Conservation (phyloP, 2,888 invertebrate species). For the Ophion obscuratus region DNA sequence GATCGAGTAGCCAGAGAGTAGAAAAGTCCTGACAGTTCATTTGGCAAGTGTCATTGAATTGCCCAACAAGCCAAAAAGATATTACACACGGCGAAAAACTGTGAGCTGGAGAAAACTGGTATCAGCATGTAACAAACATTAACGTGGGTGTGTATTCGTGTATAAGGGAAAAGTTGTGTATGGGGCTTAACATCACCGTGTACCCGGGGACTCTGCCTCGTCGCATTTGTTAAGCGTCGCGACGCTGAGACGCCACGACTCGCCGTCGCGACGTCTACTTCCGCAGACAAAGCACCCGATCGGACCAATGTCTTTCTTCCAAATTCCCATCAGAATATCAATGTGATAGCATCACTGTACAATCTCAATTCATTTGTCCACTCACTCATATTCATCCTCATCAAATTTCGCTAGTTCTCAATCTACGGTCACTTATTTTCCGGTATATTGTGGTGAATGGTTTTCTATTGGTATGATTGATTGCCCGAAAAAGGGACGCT, state of each 20-base stretch:
- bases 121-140: conserved; percentile 21
- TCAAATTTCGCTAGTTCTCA: too few relatives aligned
- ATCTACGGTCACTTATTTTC: too few relatives aligned
- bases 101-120: conserved; percentile 9
- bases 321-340: conserved; percentile 34
- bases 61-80: conserved; percentile 23
- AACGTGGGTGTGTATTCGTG: conserved; percentile 22
- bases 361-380: neutral
- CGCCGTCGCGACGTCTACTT: conserved; percentile 78
- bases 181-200: conserved; percentile 59
- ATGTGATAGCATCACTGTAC: conserved; percentile 6
- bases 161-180: conserved; percentile 37
- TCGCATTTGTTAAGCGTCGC: conserved; percentile 76
- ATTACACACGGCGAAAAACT: conserved; percentile 17
- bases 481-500: neutral
- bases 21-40: conserved; percentile 32
- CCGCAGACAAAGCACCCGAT: conserved; percentile 68
- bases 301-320: conserved; percentile 24
- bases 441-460: too few relatives aligned
- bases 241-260: conserved; percentile 76
- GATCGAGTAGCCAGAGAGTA: conserved; percentile 1
- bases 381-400: neutral
- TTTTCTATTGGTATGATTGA: neutral
- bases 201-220: conserved; percentile 27
- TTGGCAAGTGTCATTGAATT: conserved; percentile 27